These are phyloP conservation scores for Myrmecobius fasciatus DNA, from an alignment of 2,113 vertebrate genomes.

Conservation along the genomic window DNA sequence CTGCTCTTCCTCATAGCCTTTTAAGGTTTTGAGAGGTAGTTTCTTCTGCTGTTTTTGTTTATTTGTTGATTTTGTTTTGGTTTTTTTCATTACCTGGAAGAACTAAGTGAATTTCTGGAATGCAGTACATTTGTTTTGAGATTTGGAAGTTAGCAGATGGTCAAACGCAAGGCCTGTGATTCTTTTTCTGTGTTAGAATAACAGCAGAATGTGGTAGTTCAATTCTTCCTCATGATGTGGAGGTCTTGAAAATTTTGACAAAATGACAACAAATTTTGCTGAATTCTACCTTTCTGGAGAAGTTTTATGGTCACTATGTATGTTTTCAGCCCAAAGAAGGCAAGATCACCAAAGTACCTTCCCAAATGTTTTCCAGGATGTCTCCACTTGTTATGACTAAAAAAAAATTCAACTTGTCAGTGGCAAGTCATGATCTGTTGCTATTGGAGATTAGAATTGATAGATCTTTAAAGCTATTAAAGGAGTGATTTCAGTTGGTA, in stretches of 20 bases:
- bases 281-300: neutral
- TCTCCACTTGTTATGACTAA: neutral
- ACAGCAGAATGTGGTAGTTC: neutral
- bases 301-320: neutral
- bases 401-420: neutral
- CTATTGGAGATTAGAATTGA: neutral
- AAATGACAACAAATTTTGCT: neutral
- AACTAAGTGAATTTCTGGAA: neutral
- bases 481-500: neutral
- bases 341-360: neutral
- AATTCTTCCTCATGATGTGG: neutral
- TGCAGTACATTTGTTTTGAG: neutral
- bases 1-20: neutral
- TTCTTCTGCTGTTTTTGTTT: neutral
- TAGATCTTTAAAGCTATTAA: neutral
- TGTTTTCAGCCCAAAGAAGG: neutral
- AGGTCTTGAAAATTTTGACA: neutral
- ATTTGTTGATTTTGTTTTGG: too few species aligned
- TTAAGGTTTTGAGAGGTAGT: neutral
- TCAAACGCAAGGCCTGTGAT: neutral
- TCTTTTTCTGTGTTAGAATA: neutral
- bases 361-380: neutral
- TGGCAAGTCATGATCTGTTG: neutral
- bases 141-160: neutral
- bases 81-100: neutral